Evolutionary conservation across 2,113 vertebrate genomes (phyloP).

Genomic region (Micronycteris hirsuta): DNA sequence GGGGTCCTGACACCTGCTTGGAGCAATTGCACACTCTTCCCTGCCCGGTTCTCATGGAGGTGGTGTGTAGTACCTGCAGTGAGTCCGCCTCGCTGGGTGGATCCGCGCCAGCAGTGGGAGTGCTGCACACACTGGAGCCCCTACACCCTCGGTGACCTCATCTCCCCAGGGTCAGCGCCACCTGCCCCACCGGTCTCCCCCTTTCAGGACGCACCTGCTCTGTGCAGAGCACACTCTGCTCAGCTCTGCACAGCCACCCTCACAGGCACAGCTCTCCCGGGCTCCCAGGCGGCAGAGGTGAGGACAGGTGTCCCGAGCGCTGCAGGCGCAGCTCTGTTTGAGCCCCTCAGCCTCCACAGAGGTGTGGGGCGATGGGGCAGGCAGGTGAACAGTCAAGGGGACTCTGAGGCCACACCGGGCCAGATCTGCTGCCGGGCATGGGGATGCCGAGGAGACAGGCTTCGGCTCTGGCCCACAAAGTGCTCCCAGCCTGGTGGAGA

Average conservation of each 20-base stretch:
- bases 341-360: not conserved
- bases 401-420: not conserved
- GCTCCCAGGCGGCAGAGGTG: no score
- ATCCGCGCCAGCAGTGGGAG: no score
- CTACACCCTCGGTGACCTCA: no score
- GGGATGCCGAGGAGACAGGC: not conserved
- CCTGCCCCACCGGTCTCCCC: not conserved
- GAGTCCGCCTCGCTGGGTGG: not conserved
- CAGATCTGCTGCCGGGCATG: not conserved
- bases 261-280: not conserved
- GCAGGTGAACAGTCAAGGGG: not conserved
- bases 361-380: not conserved
- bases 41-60: not conserved
- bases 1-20: not conserved
- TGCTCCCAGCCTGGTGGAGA: not conserved
- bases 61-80: rapidly evolving
- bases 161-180: no score
- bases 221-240: not conserved
- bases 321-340: not conserved
- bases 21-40: not conserved
- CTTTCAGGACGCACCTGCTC: not conserved
- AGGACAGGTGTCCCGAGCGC: not conserved
- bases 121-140: not conserved
- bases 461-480: not conserved
- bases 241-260: not conserved